phyloP scores from a whole-genome alignment of 1,140 invertebrate genomes.

The Trachymyrmex septentrionalis region DNA sequence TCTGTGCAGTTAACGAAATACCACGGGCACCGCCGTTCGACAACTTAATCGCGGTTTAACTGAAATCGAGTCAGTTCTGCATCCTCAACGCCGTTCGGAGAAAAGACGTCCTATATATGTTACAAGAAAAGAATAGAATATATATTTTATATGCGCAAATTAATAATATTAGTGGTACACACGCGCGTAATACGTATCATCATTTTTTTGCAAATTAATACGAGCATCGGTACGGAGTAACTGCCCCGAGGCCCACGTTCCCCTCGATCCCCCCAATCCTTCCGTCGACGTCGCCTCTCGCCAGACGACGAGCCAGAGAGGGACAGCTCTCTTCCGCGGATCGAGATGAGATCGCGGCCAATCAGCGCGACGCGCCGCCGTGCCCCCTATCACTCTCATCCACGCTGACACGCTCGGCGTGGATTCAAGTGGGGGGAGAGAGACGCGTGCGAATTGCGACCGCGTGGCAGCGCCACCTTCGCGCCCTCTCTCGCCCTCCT shows the following conservation, averaged over 20 bases:
- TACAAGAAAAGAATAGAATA: no score
- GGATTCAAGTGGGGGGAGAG: constrained; percentile 38
- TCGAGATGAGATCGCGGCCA: constrained; percentile 59
- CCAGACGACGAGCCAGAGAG: constrained; percentile 24
- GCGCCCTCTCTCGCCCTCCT: not conserved
- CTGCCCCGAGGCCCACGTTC: not conserved
- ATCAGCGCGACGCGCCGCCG: constrained; percentile 52
- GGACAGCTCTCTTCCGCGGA: constrained; percentile 35
- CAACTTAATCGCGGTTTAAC: not conserved
- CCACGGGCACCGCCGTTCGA: not conserved
- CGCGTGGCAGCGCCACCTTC: constrained; percentile 59
- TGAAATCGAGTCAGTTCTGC: not conserved
- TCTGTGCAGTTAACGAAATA: not conserved
- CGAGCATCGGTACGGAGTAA: constrained; percentile 25
- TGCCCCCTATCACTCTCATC: constrained; percentile 25
- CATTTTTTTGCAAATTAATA: constrained; percentile 43
- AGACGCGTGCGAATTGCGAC: constrained; percentile 45
- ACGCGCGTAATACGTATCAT: constrained; percentile 32
- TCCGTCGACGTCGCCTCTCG: not conserved
- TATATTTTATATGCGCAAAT: constrained; percentile 4
- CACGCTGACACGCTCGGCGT: constrained; percentile 31
- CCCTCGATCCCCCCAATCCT: no score
- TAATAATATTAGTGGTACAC: constrained; percentile 16
- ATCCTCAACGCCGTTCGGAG: not conserved
- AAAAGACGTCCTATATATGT: no score